Base-by-base conservation (phyloP, 2,797 vertebrate genomes). In the Pteronotus mesoamericanus region DNA sequence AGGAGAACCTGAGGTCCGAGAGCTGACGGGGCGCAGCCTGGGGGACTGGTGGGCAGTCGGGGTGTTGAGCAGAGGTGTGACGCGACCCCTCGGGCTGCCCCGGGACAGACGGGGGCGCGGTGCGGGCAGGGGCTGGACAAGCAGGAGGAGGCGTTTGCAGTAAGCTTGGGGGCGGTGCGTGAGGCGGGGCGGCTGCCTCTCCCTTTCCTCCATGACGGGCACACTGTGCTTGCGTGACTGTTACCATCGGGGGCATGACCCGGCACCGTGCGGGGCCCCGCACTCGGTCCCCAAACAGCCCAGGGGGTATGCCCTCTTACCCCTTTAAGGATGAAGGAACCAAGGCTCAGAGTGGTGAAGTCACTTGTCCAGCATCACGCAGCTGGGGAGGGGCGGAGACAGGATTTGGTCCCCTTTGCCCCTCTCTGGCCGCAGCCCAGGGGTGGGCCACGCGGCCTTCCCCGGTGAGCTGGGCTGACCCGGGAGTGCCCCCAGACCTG, bases 211-310 rank as follows among this genome's bases (percentile, higher is more conserved):
- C 15, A 1, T 18, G 42, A 57, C 1, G 0, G 15, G 2, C 32
- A 5, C 37, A 5, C 0, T 5, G 9, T 61, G 71, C 39, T 39
- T 32, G 0, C 0, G 37, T 21, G 44, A 53, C 84, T 0, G 0
- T 6, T 9, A 6, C 24, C 68, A 59, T 69, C 46, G 5, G 24
- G 16, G 75, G 15, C 42, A 5, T 9, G 66, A 8, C 74, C n/a
- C 22, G 8, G 9, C 0, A 12, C 46, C n/a, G 9, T n/a, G 39
- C 14, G 8, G 57, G 6, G 57, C 2, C 57, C 55, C 32, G 5
- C 8, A 1, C 11, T 16, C 59, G 24, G 29, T 21, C 29, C 84
- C 71, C 5, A 42, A 39, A 39, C 2, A 4, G 10, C 55, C 16
- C 72, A 4, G 19, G 16, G 39, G 5, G 18, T 6, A 6, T n/a